Base-by-base conservation (phyloP, 2,113 vertebrate genomes). In the Sinocyclocheilus grahami region DNA sequence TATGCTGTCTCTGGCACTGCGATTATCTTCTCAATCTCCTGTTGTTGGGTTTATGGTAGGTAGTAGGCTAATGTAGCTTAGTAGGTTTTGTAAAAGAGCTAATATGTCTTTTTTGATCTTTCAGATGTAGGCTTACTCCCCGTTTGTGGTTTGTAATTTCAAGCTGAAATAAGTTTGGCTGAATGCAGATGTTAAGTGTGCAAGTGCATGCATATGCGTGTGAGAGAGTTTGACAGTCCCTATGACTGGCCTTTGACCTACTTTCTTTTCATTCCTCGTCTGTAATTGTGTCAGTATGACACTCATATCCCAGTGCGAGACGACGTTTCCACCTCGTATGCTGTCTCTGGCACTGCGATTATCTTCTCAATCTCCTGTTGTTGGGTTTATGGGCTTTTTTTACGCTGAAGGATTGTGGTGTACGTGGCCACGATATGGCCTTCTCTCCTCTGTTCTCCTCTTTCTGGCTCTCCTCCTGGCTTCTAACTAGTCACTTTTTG, bases 201-300 rank as follows among this genome's bases (percentile, higher is more conserved):
- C 18, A 18, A 10, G 9, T 77, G 55, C 39, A n/a, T 63, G 83
- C 22, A 42, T 48, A 22, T 12, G 30, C 42, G n/a, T 30, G 37
- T 12, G 30, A 76, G 24, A 39, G 71, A 55, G 55, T 60, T 30
- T 42, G 74, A 83, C 62, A 33, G 62, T 83, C 51, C 82, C 62
- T 72, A 62, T 78, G 72, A 24, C 2, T 78, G 72, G 42, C 85
- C 83, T 86, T 81, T 89, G 85, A 86, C 88, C 88, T 89, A 89
- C 71, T 89, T 87, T 78, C 60, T 24, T 8, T 77, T 37, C 53
- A 53, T 82, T 81, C 14, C 71, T 65, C 16, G 2, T 2, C 33
- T 87, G 82, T 77, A 80, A 85, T n/a, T 85, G 55, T 81, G 76
- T 80, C 65, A 71, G 82, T 65, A 37, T 87, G 86, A 87, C 77